Base-by-base conservation (phyloP, 2,797 vertebrate genomes). In the Sebastes aleutianus region DNA sequence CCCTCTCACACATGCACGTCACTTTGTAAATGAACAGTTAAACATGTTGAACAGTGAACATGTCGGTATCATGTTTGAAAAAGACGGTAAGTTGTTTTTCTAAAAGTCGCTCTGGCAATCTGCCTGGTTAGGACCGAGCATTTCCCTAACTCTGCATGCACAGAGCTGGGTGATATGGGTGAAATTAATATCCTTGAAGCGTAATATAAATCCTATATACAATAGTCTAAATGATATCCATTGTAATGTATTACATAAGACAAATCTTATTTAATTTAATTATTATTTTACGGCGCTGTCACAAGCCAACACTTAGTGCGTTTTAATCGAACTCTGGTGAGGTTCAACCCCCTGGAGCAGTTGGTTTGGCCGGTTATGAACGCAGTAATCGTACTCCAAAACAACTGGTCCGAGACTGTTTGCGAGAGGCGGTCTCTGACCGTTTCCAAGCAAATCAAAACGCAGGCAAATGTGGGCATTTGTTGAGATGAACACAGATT, bases 351-450 rank as follows among this genome's bases (percentile, higher is more conserved):
- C 14, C 43, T 47, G 43, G 16, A 47, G 43, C 1, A 47, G 16
- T 18, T 47, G 0, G 43, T 7, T 47, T 47, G 6, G 43, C 0
- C 6, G 6, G 16, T 16, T 47, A 18, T 47, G 16, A 47, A 0
- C 6, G 6, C 16, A 47, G 43, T 47, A 0, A 47, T 47, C 16
- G 16, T 47, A 47, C 16, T 47, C 43, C 43, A 47, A 47, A 47
- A 47, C 43, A 47, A 47, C 16, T 39, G 13, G 12, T 39, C 39
- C 5, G 39, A 39, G 39, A 39, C 39, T 8, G 16, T 1, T 18
- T 47, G 43, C 0, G 16, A 47, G 16, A 47, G 43, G 43, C 16
- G 6, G 43, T 47, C 43, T 47, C 43, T 47, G 43, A 47, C 43
- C 43, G 16, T 0, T 18, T 47, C 43, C 43, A 8, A 18, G 43